Conservation (phyloP, 2,888 invertebrate species). For the Pinctada fucata region DNA sequence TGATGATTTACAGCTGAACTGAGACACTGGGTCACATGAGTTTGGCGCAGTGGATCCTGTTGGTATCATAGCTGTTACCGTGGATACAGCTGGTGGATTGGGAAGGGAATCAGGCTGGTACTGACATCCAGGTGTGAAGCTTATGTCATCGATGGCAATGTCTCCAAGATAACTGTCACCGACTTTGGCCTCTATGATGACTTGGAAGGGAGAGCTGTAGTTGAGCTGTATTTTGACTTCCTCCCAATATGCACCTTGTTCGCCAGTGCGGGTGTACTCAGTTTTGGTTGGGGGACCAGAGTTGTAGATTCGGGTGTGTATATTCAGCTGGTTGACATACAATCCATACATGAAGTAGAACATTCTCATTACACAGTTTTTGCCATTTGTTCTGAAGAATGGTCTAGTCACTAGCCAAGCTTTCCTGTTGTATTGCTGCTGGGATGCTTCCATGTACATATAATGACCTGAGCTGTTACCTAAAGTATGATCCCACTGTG, state of each 20-base stretch:
- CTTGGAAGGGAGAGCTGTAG: constrained; percentile 57
- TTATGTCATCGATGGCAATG: constrained; percentile 73
- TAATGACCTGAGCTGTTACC: constrained; percentile 63
- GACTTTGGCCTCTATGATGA: constrained; percentile 69
- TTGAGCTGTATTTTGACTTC: constrained; percentile 53
- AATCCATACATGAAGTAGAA: constrained; percentile 70
- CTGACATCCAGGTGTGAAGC: constrained; percentile 67
- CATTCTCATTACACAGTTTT: constrained; percentile 58
- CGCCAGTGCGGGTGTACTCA: constrained; percentile 48
- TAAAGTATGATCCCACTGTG: constrained; percentile 65
- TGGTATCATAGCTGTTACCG: constrained; percentile 39
- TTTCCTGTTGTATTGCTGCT: constrained; percentile 53
- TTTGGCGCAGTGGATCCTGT: constrained; percentile 43
- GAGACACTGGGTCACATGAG: constrained; percentile 43
- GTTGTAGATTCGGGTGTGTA: constrained; percentile 61
- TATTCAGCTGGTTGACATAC: constrained; percentile 56
- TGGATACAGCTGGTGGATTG: constrained; percentile 44
- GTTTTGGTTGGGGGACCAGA: constrained; percentile 60
- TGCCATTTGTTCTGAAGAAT: constrained; percentile 47
- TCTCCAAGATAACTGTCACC: constrained; percentile 68
- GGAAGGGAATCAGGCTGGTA: constrained; percentile 42
- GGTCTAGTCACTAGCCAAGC: constrained; percentile 63
- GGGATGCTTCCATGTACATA: constrained; percentile 65
- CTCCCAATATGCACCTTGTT: constrained; percentile 69
- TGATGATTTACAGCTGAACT: constrained; percentile 64